These are phyloP conservation scores for Cyanoramphus novaezelandiae DNA, from an alignment of 2,113 vertebrate species.

Conservation along the genomic window DNA sequence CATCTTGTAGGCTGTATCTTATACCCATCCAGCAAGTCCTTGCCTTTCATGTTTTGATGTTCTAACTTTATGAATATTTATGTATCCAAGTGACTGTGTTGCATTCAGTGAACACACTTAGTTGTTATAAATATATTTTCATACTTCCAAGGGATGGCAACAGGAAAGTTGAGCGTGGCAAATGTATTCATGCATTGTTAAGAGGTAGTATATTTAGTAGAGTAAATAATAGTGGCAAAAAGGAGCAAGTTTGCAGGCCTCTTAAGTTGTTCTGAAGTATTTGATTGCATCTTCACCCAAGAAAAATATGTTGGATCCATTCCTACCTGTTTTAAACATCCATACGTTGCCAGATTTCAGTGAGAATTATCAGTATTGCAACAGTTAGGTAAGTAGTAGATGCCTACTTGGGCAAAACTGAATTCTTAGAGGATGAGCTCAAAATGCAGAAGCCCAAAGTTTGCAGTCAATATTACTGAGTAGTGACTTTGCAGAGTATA, in stretches of 20 bases:
- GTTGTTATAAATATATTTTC: neutral
- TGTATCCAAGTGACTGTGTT: neutral
- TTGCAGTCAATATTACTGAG: neutral
- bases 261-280: neutral
- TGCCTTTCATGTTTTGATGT: neutral
- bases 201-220: neutral
- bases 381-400: neutral
- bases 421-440: neutral
- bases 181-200: neutral
- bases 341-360: neutral
- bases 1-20: neutral
- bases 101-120: neutral
- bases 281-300: neutral
- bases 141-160: neutral
- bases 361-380: neutral
- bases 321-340: neutral
- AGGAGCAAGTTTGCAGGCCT: neutral
- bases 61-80: neutral
- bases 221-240: neutral
- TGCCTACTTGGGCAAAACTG: neutral
- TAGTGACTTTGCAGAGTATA: neutral
- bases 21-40: neutral
- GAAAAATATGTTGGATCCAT: neutral
- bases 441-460: neutral
- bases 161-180: neutral